Conservation (phyloP, 1,140 invertebrate species). For the Pantala flavescens region DNA sequence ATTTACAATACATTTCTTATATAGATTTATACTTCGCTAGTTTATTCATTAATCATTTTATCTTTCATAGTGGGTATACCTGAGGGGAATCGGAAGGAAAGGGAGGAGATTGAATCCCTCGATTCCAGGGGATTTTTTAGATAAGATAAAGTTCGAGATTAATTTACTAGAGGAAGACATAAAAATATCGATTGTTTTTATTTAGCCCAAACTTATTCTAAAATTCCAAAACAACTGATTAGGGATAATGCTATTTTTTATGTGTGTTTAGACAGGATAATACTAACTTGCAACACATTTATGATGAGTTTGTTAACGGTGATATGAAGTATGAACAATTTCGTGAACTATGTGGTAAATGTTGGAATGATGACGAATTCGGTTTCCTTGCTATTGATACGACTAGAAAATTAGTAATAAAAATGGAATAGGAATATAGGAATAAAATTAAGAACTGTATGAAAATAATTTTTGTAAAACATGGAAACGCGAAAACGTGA, state of each 20-base stretch:
- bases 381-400: constrained; percentile 28
- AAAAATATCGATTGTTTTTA: constrained; percentile 32
- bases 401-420: too few species aligned
- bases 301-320: constrained; percentile 31
- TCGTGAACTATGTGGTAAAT: constrained; percentile 24
- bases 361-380: constrained; percentile 26
- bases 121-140: too few species aligned
- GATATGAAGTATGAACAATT: constrained; percentile 30
- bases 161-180: constrained; percentile 33
- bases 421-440: too few species aligned
- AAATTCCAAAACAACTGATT: constrained; percentile 33
- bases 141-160: constrained; percentile 30
- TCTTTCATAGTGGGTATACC: too few species aligned
- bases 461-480: too few species aligned
- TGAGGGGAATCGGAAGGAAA: too few species aligned
- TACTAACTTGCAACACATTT: constrained; percentile 33
- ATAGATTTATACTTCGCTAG: too few species aligned
- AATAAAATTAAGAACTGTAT: too few species aligned
- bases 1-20: too few species aligned
- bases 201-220: constrained; percentile 32
- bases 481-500: too few species aligned
- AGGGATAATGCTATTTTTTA: constrained; percentile 34
- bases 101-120: too few species aligned
- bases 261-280: constrained; percentile 34
- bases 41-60: too few species aligned